Percentiles rank a stretch among this genome's conserved stretches.
These are phyloP conservation scores for Alitta virens DNA, from an alignment of 2,888 invertebrate genomes.

Conservation along the genomic window DNA sequence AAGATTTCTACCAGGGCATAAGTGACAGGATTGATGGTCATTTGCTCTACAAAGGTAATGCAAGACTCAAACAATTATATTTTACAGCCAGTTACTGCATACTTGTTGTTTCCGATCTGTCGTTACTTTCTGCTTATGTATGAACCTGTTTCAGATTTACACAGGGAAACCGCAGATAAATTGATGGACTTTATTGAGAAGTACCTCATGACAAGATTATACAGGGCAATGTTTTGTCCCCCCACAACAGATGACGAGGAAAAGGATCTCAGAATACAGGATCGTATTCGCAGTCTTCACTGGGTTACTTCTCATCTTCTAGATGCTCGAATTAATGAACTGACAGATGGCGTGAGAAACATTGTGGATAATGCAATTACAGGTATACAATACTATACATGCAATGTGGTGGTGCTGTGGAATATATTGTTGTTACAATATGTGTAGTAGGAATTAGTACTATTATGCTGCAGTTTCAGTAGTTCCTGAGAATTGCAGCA, in stretches of 20 bases:
- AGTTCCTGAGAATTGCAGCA: too few species aligned
- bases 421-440: too few species aligned
- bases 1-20: constrained; percentile 82
- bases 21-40: constrained; percentile 68
- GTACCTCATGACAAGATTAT: constrained; percentile 86
- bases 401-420: too few species aligned
- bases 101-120: neutral
- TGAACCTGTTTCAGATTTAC: too few species aligned
- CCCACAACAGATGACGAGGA: constrained; percentile 81
- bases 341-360: constrained; percentile 78
- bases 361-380: constrained; percentile 91
- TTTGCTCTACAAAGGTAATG: constrained; percentile 51
- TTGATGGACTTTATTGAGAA: constrained; percentile 89
- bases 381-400: too few species aligned
- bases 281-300: constrained; percentile 87
- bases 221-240: constrained; percentile 85
- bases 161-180: constrained; percentile 72
- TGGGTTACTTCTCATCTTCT: constrained; percentile 95
- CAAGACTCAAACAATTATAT: too few species aligned
- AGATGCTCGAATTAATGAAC: constrained; percentile 87
- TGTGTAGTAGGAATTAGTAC: too few species aligned
- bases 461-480: too few species aligned
- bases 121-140: too few species aligned
- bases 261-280: constrained; percentile 87
- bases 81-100: neutral